phyloP scores from a whole-genome alignment of 1,140 invertebrate genomes.

The Papilio polytes region DNA sequence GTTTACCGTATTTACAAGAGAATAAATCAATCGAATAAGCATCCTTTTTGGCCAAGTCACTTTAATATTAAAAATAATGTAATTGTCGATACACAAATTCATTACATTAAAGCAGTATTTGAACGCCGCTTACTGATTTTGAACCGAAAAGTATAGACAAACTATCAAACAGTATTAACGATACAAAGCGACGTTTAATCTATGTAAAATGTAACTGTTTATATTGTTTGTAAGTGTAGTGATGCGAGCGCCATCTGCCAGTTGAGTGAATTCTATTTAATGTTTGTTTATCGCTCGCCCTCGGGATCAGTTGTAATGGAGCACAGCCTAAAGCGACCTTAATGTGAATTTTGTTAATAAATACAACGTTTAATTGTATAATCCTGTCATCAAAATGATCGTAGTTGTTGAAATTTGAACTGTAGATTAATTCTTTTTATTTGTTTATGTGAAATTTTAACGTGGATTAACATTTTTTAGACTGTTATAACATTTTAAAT shows the following conservation, averaged over 20 bases:
- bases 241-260: constrained; percentile 2
- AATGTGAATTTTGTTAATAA: constrained; percentile 20
- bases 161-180: background rate
- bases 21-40: background rate
- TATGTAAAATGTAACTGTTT: background rate
- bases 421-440: background rate
- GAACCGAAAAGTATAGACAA: background rate
- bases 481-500: too few species aligned
- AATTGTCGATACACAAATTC: too few species aligned
- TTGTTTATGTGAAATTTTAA: background rate
- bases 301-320: constrained; percentile 5
- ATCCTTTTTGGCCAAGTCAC: background rate
- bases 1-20: background rate
- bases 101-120: too few species aligned
- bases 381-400: background rate
- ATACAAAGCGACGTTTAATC: background rate
- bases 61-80: too few species aligned
- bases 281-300: constrained; percentile 4
- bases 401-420: background rate
- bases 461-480: too few species aligned
- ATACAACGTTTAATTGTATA: background rate
- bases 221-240: background rate
- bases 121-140: background rate
- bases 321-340: background rate
- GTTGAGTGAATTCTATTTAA: constrained; percentile 19